Conservation (phyloP, 2,113 vertebrate genomes). For the Myiopsitta monachus region DNA sequence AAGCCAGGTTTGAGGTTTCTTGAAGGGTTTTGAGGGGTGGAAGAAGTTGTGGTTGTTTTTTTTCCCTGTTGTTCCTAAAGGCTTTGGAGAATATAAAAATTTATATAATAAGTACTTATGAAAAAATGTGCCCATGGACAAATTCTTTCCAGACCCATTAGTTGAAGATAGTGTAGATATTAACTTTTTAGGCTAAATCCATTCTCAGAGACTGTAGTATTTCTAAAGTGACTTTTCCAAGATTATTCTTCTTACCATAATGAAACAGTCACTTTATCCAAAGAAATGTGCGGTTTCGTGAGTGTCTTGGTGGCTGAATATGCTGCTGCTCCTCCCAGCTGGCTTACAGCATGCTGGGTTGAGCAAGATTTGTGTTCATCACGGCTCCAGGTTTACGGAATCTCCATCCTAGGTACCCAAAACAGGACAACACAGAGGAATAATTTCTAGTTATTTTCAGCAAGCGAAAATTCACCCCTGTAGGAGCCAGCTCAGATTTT, state of each 20-base stretch:
- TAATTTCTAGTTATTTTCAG: neutral
- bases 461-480: neutral
- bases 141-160: neutral
- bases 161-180: neutral
- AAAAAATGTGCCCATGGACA: neutral
- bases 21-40: neutral
- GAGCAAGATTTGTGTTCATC: neutral
- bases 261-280: neutral
- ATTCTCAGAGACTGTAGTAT: neutral
- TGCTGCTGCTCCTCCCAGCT: fast-evolving
- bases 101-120: neutral
- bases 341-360: neutral
- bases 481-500: neutral
- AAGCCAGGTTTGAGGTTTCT: neutral
- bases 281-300: neutral
- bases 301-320: neutral
- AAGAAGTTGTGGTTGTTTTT: neutral
- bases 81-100: neutral
- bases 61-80: neutral
- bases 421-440: neutral
- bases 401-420: neutral
- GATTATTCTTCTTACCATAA: neutral
- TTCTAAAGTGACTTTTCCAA: neutral
- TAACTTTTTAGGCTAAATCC: neutral
- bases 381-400: neutral